Evolutionary conservation across 1,140 invertebrate species (phyloP), one percentile per base, ranked within the genome.

Genomic region (Centruroides vittatus): DNA sequence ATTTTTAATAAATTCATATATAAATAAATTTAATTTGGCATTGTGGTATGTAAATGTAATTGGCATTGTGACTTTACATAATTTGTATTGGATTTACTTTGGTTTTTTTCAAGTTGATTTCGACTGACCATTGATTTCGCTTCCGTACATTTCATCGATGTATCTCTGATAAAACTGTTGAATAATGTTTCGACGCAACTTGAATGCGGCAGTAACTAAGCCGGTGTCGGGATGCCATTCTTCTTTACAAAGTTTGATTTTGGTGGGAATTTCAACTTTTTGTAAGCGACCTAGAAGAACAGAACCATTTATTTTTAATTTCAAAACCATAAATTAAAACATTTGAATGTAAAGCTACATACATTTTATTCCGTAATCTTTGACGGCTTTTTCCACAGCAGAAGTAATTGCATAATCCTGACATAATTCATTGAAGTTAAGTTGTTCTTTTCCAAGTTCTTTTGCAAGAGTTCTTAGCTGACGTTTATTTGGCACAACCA

Each of bases 401-500:
- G 87, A 84, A 70, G 88, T 86, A 1, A 94, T 73, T n/a, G 77
- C 72, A 2, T 78, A 69, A 73, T 84, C 80, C 13, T 78, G 73
- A 73, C 91, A 96, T 10, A 96, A 77, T 57, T 86, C 79, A 62
- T 89, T 84, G 61, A 89, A 75, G 47, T 8, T 35, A 13, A 77
- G 71, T 35, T 62, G 12, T 35, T 65, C 84, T 35, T 86, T 75
- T 46, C 83, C 84, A 51, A 84, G 68, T 61, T 79, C 81, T 4
- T 68, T 70, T 1, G 86, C 88, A 48, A 93, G 75, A 59, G 83
- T 81, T 61, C 81, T 78, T 4, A 93, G 75, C 63, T 65, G 58
- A 63, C 79, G 70, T 76, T 76, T 62, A 74, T 92, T 91, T 1
- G 94, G 93, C 55, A 96, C 92, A 41, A 98, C 80, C 13, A 99